phyloP scores from a whole-genome alignment of 64 coral and sea anemone species.

The Montipora foliosa region DNA sequence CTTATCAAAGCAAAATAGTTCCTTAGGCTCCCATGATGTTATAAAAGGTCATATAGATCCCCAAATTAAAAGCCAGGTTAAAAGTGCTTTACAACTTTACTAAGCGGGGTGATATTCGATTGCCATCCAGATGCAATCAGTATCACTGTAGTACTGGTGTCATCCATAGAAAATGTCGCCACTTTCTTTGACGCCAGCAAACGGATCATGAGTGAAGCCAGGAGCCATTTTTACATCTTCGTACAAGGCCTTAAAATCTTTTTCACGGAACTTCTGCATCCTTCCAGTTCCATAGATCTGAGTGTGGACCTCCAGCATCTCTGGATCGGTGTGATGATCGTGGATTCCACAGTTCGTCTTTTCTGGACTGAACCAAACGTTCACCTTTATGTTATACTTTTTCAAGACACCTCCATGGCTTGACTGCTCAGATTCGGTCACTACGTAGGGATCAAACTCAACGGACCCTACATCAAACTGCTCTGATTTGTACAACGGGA shows the following conservation, averaged over 20 bases:
- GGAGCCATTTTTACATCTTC: conserved; percentile 86
- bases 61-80: neutral
- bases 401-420: neutral
- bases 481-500: conserved; percentile 79
- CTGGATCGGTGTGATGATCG: conserved; percentile 57
- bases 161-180: conserved; percentile 67
- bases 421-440: conserved; percentile 9
- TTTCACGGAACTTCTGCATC: conserved; percentile 81
- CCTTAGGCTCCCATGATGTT: neutral
- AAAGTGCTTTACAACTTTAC: neutral
- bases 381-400: conserved; percentile 74
- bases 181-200: conserved; percentile 66
- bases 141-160: conserved; percentile 87
- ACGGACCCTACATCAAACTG: conserved; percentile 83
- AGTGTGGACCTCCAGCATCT: conserved; percentile 81
- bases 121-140: conserved; percentile 90
- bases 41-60: neutral
- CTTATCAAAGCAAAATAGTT: neutral
- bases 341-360: conserved; percentile 77
- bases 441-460: conserved; percentile 64
- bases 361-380: conserved; percentile 76
- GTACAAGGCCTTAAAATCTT: conserved; percentile 71
- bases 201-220: conserved; percentile 80
- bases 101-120: conserved; percentile 71
- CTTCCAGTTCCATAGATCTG: conserved; percentile 77